Percentiles rank a stretch among this genome's conserved stretches.
Evolutionary conservation across 2,888 invertebrate genomes (phyloP).

Genomic region (Melieria picta): DNA sequence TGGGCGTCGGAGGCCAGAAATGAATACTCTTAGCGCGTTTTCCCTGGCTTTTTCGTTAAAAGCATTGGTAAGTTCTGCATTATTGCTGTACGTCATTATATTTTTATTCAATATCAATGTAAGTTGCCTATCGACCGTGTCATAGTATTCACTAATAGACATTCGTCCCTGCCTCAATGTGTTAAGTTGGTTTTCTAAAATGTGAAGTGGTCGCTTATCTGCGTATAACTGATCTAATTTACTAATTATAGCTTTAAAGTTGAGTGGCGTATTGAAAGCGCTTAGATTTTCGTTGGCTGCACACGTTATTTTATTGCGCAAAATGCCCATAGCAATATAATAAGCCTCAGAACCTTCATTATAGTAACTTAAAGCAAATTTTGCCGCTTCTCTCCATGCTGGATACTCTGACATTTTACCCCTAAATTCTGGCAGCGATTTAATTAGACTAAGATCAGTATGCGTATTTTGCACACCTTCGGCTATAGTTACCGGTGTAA

Average conservation of each 20-base stretch:
- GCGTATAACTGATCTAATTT: not conserved
- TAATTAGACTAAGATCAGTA: conserved; percentile 17
- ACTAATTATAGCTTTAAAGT: conserved; percentile 9
- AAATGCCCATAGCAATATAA: conserved; percentile 23
- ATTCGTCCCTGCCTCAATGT: not conserved
- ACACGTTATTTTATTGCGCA: conserved; percentile 18
- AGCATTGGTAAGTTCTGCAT: too few species aligned
- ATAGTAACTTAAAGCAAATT: conserved; percentile 14
- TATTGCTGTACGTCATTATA: too few species aligned
- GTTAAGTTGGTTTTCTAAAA: conserved; percentile 7
- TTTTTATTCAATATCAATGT: conserved; percentile 20
- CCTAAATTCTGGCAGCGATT: conserved; percentile 17
- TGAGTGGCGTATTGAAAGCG: conserved; percentile 14
- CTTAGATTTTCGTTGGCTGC: conserved; percentile 7
- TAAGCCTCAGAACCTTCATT: conserved; percentile 14
- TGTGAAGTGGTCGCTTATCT: not conserved
- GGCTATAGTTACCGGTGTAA: too few species aligned
- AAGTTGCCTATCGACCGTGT: conserved; percentile 5
- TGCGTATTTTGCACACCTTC: not conserved
- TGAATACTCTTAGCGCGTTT: conserved; percentile 14
- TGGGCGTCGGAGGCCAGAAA: conserved; percentile 15
- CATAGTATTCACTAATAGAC: too few species aligned
- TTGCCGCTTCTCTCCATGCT: conserved; percentile 24
- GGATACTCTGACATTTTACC: conserved; percentile 14
- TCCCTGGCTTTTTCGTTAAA: not conserved